A percentile compares a stretch with the other conserved stretches of the same genome.
Evolutionary conservation across 2,113 vertebrate species (phyloP).

Genomic region (Halcyon senegalensis): DNA sequence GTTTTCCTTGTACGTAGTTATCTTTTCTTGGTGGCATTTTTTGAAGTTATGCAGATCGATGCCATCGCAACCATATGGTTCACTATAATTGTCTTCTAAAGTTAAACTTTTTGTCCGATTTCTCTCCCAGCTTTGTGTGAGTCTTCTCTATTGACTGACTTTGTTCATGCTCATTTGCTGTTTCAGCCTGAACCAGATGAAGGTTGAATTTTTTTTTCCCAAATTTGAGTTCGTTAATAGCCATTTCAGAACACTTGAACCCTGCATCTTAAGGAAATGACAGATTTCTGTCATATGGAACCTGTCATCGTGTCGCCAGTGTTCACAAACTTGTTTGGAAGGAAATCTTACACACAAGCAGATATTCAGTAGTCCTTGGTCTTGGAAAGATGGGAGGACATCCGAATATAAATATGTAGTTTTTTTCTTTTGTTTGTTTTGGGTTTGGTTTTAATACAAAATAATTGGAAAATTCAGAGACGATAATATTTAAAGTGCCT

Average conservation of each 20-base stretch:
- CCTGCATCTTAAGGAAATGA: neutral
- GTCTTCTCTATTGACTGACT: neutral
- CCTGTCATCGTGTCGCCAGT: neutral
- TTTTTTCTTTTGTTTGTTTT: neutral
- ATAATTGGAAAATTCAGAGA: neutral
- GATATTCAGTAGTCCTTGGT: neutral
- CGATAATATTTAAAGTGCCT: neutral
- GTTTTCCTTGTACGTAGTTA: neutral
- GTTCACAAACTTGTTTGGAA: neutral
- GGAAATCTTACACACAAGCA: neutral
- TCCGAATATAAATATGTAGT: neutral
- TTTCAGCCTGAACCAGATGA: neutral
- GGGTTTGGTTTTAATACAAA: neutral
- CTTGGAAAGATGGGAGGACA: neutral
- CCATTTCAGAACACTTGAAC: neutral
- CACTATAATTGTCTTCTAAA: neutral
- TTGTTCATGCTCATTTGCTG: neutral
- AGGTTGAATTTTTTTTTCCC: neutral
- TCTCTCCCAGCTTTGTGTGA: neutral
- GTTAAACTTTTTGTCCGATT: neutral
- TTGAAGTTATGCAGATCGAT: neutral
- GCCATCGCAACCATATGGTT: neutral
- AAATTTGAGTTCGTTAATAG: neutral
- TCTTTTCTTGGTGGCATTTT: neutral
- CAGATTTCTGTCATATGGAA: neutral